Percentiles rank a stretch among this genome's conserved stretches.
These are phyloP conservation scores for Chrysocyon brachyurus DNA, from an alignment of 2,797 vertebrate genomes.

Conservation along the genomic window DNA sequence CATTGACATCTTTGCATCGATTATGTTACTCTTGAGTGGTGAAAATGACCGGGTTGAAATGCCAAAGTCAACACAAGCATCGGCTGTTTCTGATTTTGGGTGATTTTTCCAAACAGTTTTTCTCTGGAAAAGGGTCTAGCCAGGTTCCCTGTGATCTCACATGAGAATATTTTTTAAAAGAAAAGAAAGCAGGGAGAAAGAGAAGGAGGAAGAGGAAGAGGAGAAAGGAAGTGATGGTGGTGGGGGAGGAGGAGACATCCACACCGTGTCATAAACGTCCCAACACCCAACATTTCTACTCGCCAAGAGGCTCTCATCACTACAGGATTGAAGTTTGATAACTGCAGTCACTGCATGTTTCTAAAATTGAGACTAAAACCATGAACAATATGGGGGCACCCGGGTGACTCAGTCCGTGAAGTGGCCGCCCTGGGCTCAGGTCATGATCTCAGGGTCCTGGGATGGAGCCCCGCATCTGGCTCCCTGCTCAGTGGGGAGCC, in stretches of 20 bases:
- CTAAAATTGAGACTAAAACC: neutral
- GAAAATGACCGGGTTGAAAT: neutral
- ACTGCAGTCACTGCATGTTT: neutral
- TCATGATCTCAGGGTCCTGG: no score
- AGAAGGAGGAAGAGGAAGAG: neutral
- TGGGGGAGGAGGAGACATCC: neutral
- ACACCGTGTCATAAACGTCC: neutral
- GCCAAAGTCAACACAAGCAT: neutral
- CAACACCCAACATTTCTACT: neutral
- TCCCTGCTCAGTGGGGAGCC: no score
- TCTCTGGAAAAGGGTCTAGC: slow-evolving; percentile 60
- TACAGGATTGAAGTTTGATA: neutral
- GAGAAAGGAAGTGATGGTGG: neutral
- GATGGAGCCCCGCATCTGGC: no score
- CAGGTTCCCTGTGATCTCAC: slow-evolving; percentile 70
- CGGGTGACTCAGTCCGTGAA: no score
- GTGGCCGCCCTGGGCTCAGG: no score
- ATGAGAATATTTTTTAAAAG: slow-evolving; percentile 69
- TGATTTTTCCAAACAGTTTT: slow-evolving; percentile 67
- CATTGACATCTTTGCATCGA: neutral
- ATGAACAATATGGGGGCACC: neutral
- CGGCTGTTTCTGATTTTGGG: slow-evolving; percentile 75
- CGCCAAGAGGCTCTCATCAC: neutral
- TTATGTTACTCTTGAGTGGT: neutral
- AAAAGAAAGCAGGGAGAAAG: slow-evolving; percentile 48